These are phyloP conservation scores for Oncorhynchus tshawytscha DNA, from an alignment of 2,113 vertebrate species.

Conservation along the genomic window DNA sequence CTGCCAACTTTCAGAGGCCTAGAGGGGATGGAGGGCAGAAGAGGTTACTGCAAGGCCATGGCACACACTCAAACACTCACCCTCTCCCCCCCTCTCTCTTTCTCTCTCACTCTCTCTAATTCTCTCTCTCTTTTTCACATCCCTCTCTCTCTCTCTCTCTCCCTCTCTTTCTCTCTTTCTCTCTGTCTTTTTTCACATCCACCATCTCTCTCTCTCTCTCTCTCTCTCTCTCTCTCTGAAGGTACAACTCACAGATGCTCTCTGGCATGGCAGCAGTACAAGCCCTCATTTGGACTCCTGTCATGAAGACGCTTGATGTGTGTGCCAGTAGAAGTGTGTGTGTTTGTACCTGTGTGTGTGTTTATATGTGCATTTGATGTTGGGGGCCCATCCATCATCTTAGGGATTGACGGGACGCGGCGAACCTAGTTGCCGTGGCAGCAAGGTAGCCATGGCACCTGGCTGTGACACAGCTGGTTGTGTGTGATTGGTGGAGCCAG, in stretches of 20 bases:
- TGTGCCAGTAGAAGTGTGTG: background rate
- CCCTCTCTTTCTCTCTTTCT: background rate
- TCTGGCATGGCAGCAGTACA: slow-evolving; percentile 40
- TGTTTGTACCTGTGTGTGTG: slow-evolving; percentile 7
- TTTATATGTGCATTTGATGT: slow-evolving; percentile 11
- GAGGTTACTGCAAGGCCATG: background rate
- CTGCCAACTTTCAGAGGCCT: too few species aligned
- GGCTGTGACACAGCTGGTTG: slow-evolving; percentile 55
- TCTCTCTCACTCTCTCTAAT: too few species aligned
- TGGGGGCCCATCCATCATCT: slow-evolving; percentile 46
- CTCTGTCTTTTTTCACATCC: background rate
- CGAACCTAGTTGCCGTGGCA: slow-evolving; percentile 58
- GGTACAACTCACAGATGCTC: slow-evolving; percentile 35
- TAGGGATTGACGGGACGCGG: slow-evolving; percentile 40
- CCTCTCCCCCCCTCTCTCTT: too few species aligned
- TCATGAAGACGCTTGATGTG: slow-evolving; percentile 10
- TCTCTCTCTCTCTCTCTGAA: slow-evolving; percentile 5
- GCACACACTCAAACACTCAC: too few species aligned
- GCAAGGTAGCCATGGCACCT: slow-evolving; percentile 64
- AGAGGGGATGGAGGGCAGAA: background rate
- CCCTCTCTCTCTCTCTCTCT: too few species aligned
- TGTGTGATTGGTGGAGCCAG: slow-evolving; percentile 48
- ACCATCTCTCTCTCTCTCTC: too few species aligned
- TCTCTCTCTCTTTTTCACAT: too few species aligned
- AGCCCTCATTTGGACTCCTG: slow-evolving; percentile 41